phyloP scores from a whole-genome alignment of 2,888 invertebrate species.

The Steromphala cineraria region DNA sequence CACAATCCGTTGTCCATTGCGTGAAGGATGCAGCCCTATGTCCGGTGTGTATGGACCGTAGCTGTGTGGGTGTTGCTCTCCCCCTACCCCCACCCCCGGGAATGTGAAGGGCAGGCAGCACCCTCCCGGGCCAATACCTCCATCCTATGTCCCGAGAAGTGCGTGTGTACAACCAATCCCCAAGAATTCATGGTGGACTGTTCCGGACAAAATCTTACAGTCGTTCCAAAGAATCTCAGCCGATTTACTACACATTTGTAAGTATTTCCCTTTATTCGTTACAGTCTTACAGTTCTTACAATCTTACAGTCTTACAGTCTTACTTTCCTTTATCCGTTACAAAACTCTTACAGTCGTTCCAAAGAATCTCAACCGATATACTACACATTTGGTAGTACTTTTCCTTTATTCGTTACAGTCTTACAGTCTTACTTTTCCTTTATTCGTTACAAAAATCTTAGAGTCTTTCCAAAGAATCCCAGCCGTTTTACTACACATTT shows the following conservation, averaged over 20 bases:
- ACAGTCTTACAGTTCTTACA: no score
- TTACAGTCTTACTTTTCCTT: no score
- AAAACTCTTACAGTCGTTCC: constrained; percentile 35
- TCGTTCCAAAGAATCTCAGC: constrained; percentile 32
- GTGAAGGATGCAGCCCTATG: no score
- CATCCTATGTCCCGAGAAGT: constrained; percentile 32
- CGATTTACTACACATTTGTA: constrained; percentile 30
- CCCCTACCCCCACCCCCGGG: background rate
- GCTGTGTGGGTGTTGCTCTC: background rate
- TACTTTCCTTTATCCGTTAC: no score
- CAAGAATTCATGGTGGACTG: constrained; percentile 30
- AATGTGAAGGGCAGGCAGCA: background rate
- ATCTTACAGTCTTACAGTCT: no score
- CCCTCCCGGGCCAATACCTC: background rate
- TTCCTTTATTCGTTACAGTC: no score
- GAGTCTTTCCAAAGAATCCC: constrained; percentile 30
- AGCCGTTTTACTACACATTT: constrained; percentile 26
- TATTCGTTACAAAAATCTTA: no score
- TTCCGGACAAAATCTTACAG: constrained; percentile 34
- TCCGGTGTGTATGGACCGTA: no score
- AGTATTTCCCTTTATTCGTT: constrained; percentile 22
- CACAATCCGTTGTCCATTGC: no score
- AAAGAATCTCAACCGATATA: constrained; percentile 27
- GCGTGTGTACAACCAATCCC: constrained; percentile 21
- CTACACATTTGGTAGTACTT: constrained; percentile 35